Evolutionary conservation across 2,888 invertebrate species (phyloP).

Genomic region (Cataglyphis albicans): DNA sequence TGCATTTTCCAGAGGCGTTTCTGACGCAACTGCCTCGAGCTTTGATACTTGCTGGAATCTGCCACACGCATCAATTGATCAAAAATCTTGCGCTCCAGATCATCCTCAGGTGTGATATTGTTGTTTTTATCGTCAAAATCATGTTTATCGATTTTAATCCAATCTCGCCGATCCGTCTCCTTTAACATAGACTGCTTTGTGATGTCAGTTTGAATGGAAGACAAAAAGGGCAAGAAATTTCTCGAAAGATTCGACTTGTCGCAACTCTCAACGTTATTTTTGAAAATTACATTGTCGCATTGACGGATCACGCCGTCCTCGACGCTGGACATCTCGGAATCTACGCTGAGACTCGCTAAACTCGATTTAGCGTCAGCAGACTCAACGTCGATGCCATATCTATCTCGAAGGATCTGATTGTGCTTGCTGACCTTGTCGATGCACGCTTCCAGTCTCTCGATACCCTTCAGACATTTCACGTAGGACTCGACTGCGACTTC

Average conservation of each 20-base stretch:
- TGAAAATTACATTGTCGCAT: background rate
- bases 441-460: constrained; percentile 78
- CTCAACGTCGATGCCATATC: constrained; percentile 74
- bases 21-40: constrained; percentile 3
- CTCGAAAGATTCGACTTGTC: background rate
- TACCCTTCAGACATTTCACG: constrained; percentile 77
- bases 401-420: constrained; percentile 75
- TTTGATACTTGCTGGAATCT: constrained; percentile 49
- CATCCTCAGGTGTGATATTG: constrained; percentile 28
- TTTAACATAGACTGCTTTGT: background rate
- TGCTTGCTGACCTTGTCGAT: constrained; percentile 75
- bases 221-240: constrained; percentile 18
- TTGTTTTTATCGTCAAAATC: background rate
- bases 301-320: background rate
- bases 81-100: constrained; percentile 69
- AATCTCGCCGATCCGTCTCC: background rate
- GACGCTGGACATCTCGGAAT: constrained; percentile 44
- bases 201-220: constrained; percentile 35
- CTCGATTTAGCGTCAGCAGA: constrained; percentile 81
- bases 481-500: constrained; percentile 75
- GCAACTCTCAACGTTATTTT: constrained; percentile 5
- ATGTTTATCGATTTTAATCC: background rate
- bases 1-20: constrained; percentile 6
- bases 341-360: constrained; percentile 77
- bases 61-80: constrained; percentile 67